Evolutionary conservation across 2,113 vertebrate species (phyloP), one percentile per base, ranked within the genome.

Genomic region (Burhinus oedicnemus): DNA sequence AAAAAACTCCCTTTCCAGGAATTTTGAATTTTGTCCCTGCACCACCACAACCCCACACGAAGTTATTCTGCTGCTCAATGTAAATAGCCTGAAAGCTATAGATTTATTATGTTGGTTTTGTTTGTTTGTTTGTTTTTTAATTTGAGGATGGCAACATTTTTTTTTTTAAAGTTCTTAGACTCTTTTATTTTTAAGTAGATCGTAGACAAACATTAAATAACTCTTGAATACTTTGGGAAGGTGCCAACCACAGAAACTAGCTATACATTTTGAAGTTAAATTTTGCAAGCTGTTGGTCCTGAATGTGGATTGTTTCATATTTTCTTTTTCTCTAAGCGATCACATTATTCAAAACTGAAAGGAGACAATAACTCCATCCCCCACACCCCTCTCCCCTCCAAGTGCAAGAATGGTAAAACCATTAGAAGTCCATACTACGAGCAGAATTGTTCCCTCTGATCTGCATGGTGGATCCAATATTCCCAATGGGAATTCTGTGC

Each of bases 371-470:
- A 49, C 13, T 51, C 45, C 38, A 80, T 77, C 29, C 30, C 30
- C n/a, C 18, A 9, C 8, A 54, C 5, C 25, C 10, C 21, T 47
- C 30, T 87, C 36, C 26, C 30, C n/a, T 82, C 32, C 54, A 65
- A 79, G 58, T 18, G 6, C 20, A 87, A 87, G 54, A 93, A 85
- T 77, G 84, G 58, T 66, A 90, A 94, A 95, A 58, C 62, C 68
- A 83, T 80, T 93, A 86, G 49, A 94, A 93, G 49, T 54, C 84
- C 74, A 66, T 44, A 76, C 32, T 86, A 83, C 4, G 5, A 58
- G 45, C 54, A 95, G 91, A 94, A 95, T 51, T 72, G 19, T 74
- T 79, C 74, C 71, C 60, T 94, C 62, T 95, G 74, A 74, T 90
- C 66, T 91, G 54, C 30, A 34, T 20, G 29, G 78, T 83, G 45